Evolutionary conservation across 2,797 vertebrate species (phyloP).

Genomic region (Darevskia nairensis): DNA sequence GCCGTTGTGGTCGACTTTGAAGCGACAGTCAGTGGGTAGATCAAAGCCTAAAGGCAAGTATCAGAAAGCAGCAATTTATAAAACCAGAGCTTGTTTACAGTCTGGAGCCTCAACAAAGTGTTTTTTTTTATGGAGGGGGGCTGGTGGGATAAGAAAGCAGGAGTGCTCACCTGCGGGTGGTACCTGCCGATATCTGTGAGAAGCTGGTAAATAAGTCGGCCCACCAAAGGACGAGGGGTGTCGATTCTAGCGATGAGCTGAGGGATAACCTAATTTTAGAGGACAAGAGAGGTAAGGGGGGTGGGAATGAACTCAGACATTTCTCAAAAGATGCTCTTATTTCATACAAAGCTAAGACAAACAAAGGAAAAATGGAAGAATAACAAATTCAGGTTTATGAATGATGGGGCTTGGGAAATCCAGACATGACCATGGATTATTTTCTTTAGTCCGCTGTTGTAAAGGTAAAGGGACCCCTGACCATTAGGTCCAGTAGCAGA

Average conservation of each 20-base stretch:
- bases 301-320: not conserved
- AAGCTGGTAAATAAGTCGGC: constrained; percentile 97
- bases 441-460: not conserved
- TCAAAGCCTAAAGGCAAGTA: constrained; percentile 87
- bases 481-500: no score
- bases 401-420: not conserved
- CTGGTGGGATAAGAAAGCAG: accelerated
- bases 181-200: constrained; percentile 97
- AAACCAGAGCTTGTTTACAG: not conserved
- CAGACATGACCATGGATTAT: not conserved
- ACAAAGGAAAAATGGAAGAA: no score
- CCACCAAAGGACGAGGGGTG: constrained; percentile 93
- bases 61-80: constrained; percentile 14
- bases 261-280: constrained; percentile 89
- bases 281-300: not conserved
- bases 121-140: not conserved
- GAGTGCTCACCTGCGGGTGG: constrained; percentile 89
- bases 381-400: no score
- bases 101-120: not conserved
- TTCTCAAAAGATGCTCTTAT: not conserved
- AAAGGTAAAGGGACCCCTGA: no score
- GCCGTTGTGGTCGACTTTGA: constrained; percentile 98
- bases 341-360: not conserved
- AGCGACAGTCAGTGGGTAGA: constrained; percentile 97
- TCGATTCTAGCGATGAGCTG: constrained; percentile 98